Percentiles rank a stretch among this genome's conserved stretches.
Conservation (phyloP, 2,888 invertebrate genomes). For the Eupeodes luniger region DNA sequence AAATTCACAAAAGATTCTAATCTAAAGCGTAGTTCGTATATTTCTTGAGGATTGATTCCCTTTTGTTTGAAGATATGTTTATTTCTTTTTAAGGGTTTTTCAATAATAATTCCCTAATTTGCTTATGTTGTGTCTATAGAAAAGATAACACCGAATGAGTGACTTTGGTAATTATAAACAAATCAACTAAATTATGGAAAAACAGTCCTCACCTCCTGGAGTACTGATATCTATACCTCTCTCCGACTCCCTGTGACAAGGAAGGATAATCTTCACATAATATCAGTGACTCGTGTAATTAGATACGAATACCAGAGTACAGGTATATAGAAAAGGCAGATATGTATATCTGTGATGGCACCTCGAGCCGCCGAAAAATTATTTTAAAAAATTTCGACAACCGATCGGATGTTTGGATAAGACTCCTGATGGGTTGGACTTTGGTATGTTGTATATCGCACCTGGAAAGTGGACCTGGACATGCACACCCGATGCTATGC, state of each 20-base stretch:
- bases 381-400: conserved; percentile 68
- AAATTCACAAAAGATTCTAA: conserved; percentile 45
- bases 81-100: conserved; percentile 56
- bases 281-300: conserved; percentile 73
- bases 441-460: conserved; percentile 56
- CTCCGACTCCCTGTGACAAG: not conserved
- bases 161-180: conserved; percentile 68
- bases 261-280: conserved; percentile 53
- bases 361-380: conserved; percentile 65
- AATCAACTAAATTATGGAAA: conserved; percentile 65
- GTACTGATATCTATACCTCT: not conserved
- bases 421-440: conserved; percentile 46
- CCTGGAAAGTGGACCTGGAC: conserved; percentile 27
- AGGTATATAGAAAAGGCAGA: not conserved
- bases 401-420: conserved; percentile 69
- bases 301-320: conserved; percentile 63
- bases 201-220: conserved; percentile 32
- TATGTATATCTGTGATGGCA: conserved; percentile 37
- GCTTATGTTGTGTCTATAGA: conserved; percentile 17
- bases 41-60: conserved; percentile 33
- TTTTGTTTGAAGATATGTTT: conserved; percentile 22
- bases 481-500: conserved; percentile 41
- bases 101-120: conserved; percentile 74
- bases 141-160: conserved; percentile 32
- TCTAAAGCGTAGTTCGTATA: not conserved